These are phyloP conservation scores for Scomber japonicus DNA, from an alignment of 2,113 vertebrate genomes.

Conservation along the genomic window DNA sequence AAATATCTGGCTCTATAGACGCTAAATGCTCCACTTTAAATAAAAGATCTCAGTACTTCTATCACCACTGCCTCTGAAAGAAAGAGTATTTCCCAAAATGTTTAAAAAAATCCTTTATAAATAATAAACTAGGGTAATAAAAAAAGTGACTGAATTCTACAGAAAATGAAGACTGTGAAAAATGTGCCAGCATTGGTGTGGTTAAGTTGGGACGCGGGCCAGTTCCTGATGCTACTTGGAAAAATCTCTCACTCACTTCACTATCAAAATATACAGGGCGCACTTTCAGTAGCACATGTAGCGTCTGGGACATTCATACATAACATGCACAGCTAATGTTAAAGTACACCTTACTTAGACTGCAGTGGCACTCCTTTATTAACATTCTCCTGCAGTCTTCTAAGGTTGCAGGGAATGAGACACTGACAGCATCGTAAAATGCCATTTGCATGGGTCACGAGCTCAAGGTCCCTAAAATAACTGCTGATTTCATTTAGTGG, in stretches of 20 bases:
- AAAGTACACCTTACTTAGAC: background rate
- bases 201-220: background rate
- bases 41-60: no score
- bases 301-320: background rate
- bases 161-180: background rate
- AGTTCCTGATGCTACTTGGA: slow-evolving; percentile 18
- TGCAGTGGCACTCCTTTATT: slow-evolving; percentile 27
- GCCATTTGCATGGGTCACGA: slow-evolving; percentile 31
- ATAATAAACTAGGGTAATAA: background rate
- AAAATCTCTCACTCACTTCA: background rate
- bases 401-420: slow-evolving; percentile 11
- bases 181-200: background rate
- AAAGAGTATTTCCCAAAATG: no score
- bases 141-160: background rate
- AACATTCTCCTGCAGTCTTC: slow-evolving; percentile 43
- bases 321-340: background rate
- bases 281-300: background rate
- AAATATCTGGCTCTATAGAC: no score
- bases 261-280: background rate
- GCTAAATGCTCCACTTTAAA: no score
- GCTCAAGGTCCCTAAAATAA: slow-evolving; percentile 68
- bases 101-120: background rate
- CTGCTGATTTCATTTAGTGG: slow-evolving; percentile 25
- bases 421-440: slow-evolving; percentile 56
- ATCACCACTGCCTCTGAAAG: no score